Percentiles rank a stretch among this genome's conserved stretches.
These are phyloP conservation scores for Epinotia demarniana DNA, from an alignment of 2,888 invertebrate species.

Conservation along the genomic window DNA sequence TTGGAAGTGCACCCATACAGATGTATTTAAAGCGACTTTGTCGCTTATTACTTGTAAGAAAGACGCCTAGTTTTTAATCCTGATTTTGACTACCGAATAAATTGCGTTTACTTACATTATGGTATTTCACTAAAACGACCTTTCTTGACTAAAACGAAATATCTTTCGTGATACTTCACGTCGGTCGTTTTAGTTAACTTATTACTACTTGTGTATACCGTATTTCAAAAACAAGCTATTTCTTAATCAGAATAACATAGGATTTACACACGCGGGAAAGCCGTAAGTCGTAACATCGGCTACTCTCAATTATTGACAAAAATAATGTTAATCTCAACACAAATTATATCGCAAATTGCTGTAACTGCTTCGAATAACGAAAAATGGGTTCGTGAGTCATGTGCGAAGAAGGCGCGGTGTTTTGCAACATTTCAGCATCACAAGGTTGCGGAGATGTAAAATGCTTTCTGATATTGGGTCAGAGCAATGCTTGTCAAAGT, in stretches of 20 bases:
- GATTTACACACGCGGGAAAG: not conserved
- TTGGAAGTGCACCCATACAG: too few relatives aligned
- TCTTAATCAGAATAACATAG: not conserved
- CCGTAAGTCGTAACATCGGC: not conserved
- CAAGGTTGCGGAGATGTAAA: slow-evolving; percentile 28
- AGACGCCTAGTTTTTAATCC: too few relatives aligned
- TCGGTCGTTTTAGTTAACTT: too few relatives aligned
- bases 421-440: slow-evolving; percentile 27
- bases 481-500: not conserved
- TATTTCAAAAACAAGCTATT: not conserved
- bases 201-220: not conserved
- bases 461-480: slow-evolving; percentile 17
- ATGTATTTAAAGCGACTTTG: too few relatives aligned
- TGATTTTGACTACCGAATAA: too few relatives aligned
- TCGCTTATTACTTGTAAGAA: too few relatives aligned
- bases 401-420: slow-evolving; percentile 23
- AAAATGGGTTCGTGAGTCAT: slow-evolving; percentile 24
- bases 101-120: too few relatives aligned
- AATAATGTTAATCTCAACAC: slow-evolving; percentile 4
- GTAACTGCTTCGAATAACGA: slow-evolving; percentile 13
- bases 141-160: not conserved
- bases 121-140: not conserved
- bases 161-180: not conserved
- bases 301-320: not conserved
- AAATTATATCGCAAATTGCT: slow-evolving; percentile 15